Evolutionary conservation across 2,888 invertebrate species (phyloP).

Genomic region (Orchesella flavescens): DNA sequence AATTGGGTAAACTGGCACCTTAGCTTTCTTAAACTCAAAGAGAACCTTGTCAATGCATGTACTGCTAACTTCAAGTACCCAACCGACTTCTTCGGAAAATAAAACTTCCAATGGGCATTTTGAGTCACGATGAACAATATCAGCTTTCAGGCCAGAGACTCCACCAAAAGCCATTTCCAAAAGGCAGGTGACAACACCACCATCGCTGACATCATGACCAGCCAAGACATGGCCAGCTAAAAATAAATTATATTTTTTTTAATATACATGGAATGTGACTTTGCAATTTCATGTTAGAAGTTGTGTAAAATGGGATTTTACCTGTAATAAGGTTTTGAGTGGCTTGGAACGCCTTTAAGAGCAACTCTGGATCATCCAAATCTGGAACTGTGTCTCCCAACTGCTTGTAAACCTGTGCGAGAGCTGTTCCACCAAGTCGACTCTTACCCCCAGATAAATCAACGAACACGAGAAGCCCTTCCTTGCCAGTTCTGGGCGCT

Average conservation of each 20-base stretch:
- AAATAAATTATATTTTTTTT: constrained; percentile 47
- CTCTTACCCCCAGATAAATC: constrained; percentile 84
- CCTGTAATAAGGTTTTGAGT: constrained; percentile 89
- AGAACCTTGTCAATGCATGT: constrained; percentile 79
- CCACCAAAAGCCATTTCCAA: constrained; percentile 98
- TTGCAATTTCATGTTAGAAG: too few relatives aligned
- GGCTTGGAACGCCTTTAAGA: constrained; percentile 85
- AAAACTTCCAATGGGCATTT: constrained; percentile 80
- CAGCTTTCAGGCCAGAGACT: constrained; percentile 83
- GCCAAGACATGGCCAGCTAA: constrained; percentile 82
- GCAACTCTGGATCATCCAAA: constrained; percentile 80
- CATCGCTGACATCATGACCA: constrained; percentile 98
- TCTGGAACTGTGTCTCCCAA: constrained; percentile 88
- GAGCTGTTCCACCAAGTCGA: constrained; percentile 91
- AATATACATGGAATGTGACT: too few relatives aligned
- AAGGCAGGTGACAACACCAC: constrained; percentile 90
- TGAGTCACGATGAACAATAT: constrained; percentile 77
- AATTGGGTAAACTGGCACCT: constrained; percentile 81
- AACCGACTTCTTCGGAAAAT: constrained; percentile 90
- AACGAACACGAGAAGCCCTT: constrained; percentile 84
- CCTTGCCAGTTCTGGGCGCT: constrained; percentile 78
- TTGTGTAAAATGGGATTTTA: constrained; percentile 73
- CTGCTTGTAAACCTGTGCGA: constrained; percentile 92
- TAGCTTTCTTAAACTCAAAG: constrained; percentile 78
- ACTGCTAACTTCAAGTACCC: constrained; percentile 84